These are phyloP conservation scores for Serilophus lunatus DNA, from an alignment of 2,113 vertebrate species.

Conservation along the genomic window DNA sequence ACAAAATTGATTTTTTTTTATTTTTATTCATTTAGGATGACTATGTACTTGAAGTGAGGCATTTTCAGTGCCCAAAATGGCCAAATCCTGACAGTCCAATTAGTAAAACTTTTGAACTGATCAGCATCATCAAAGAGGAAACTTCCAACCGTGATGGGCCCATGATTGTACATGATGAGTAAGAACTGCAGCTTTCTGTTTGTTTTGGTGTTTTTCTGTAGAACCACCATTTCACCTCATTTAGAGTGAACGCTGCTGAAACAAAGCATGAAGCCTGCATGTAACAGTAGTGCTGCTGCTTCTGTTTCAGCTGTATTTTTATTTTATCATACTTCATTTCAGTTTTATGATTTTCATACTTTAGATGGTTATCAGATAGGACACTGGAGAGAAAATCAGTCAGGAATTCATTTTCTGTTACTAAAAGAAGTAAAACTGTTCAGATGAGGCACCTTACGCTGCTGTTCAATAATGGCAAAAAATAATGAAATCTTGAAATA, in stretches of 20 bases:
- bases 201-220: neutral
- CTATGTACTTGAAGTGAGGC: conserved; percentile 90
- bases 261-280: neutral
- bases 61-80: conserved; percentile 89
- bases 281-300: neutral
- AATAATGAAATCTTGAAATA: neutral
- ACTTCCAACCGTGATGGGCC: conserved; percentile 81
- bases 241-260: neutral
- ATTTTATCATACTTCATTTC: neutral
- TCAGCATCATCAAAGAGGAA: conserved; percentile 85
- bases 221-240: neutral
- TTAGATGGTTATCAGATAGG: neutral
- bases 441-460: neutral
- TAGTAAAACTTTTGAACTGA: conserved; percentile 91
- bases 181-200: conserved; percentile 55
- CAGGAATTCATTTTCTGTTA: neutral
- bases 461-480: neutral
- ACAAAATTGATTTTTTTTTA: neutral
- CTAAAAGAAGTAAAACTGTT: neutral
- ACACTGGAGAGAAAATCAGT: neutral
- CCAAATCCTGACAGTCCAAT: conserved; percentile 94
- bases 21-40: conserved; percentile 81
- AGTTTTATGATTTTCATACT: neutral
- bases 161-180: conserved; percentile 90
- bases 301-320: neutral